Percentiles rank a stretch among this genome's conserved stretches.
These are phyloP conservation scores for Mesocentrotus franciscanus DNA, from an alignment of 53 echinoderm and acorn worm species.

Conservation along the genomic window DNA sequence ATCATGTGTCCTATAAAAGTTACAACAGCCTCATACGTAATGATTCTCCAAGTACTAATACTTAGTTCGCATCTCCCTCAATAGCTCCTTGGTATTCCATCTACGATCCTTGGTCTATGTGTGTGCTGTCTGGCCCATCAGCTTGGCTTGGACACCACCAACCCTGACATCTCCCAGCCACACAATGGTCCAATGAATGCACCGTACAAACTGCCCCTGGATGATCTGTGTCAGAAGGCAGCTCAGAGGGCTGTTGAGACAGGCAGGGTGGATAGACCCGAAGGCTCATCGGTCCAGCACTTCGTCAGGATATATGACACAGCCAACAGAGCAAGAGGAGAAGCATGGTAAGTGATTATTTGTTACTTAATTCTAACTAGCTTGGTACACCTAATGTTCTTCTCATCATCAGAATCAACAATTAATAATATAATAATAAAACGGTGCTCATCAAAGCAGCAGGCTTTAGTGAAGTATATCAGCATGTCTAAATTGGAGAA, in stretches of 20 bases:
- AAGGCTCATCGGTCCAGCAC: conserved; percentile 70
- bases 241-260: conserved; percentile 71
- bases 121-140: conserved; percentile 79
- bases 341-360: conserved; percentile 68
- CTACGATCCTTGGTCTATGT: conserved; percentile 77
- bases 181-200: conserved; percentile 56
- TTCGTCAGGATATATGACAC: conserved; percentile 76
- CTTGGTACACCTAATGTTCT: too few relatives aligned
- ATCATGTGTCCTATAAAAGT: too few relatives aligned
- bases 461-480: too few relatives aligned
- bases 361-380: background rate
- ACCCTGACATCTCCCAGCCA: conserved; percentile 37
- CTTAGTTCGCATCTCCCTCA: background rate
- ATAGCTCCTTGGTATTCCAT: conserved; percentile 79
- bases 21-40: background rate
- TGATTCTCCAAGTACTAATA: background rate
- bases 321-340: conserved; percentile 73
- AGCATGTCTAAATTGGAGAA: too few relatives aligned
- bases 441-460: too few relatives aligned
- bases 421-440: too few relatives aligned
- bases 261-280: conserved; percentile 69
- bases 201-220: conserved; percentile 76
- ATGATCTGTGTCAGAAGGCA: conserved; percentile 82
- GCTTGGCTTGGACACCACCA: conserved; percentile 79
- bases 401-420: too few relatives aligned